Evolutionary conservation across 2,797 vertebrate genomes (phyloP), one percentile per base, ranked within the genome.

Genomic region (Anguilla marmorata): DNA sequence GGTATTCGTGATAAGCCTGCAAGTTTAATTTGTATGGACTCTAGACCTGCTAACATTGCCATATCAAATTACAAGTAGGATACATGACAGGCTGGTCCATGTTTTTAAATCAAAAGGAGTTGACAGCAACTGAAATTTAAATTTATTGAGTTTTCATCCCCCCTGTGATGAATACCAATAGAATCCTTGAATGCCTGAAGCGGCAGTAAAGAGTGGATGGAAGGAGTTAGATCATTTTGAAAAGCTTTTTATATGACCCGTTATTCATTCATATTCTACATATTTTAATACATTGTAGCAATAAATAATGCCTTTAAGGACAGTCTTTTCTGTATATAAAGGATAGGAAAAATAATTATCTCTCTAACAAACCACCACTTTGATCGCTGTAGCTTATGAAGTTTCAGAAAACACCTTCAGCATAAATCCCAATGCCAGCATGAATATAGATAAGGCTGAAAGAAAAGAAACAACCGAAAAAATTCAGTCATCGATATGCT

Each of bases 361-460:
- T 94, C 86, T 86, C 88, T 87, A 86, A 88, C 88, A 90, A 86
- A 54, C 86, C 89, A 86, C 88, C 87, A 89, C 88, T 90, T 91
- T 92, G 88, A 90, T 91, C 93, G 86, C 88, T 33, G 69, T 91
- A 89, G 87, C 85, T 90, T 89, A 91, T 91, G 92, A 66, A 90
- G 90, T 89, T 88, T 69, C 89, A 85, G 27, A 88, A 33, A 85
- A 60, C 89, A 90, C 90, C 91, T 88, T 90, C 86, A 86, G 91
- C 90, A 91, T 91, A 94, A 93, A 95, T 92, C 90, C 84, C 48
- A 90, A 90, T 88, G 89, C 91, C 90, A 91, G 91, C 89, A 90
- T 88, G 88, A 91, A 89, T 88, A 85, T 54, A 89, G 88, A 90
- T 91, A 87, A 87, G 69, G 80, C 85, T n/a, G 84, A 84, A 91